Evolutionary conservation across 2,797 vertebrate genomes (phyloP), one percentile per base, ranked within the genome.

Genomic region (Trematomus bernacchii): DNA sequence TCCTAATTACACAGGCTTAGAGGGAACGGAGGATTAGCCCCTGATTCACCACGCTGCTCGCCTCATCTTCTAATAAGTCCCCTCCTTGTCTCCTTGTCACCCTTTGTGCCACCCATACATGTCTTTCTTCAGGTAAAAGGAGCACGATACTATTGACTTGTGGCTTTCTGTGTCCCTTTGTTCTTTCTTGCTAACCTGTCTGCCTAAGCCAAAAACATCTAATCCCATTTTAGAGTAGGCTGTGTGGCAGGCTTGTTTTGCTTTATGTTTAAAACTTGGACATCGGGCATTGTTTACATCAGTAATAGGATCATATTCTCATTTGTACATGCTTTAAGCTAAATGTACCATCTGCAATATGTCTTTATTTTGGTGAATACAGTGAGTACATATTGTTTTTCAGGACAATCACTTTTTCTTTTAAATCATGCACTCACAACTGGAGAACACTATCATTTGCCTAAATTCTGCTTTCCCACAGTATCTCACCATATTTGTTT

Each of bases 1-100:
- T 94, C 92, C 92, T 95, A 94, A 95, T 95, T 95, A 95, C 93
- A 94, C 89, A 90, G 90, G 93, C 89, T 93, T 94, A 94, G 93
- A 92, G 79, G 89, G 92, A 94, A 89, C 86, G 81, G 86, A 91
- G 92, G 92, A 94, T 93, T 94, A 94, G 86, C 83, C 87, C 91
- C 89, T 71, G 91, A 94, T 94, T 94, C 89, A 87, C 87, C 76
- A 90, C 66, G 68, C 87, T 93, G 92, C 92, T 93, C 87, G 90
- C 89, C 89, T 90, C 85, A 90, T 93, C 91, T 86, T 91, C 86
- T 93, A 94, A 94, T 94, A 91, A 92, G 85, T 90, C 86, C 80
- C 66, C 82, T 80, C 87, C 87, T 89, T 89, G 82, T 92, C 85
- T 91, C 86, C 61, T 81, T 84, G 78, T 81, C 84, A 83, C 86